Base-by-base conservation (phyloP, 2,113 vertebrate species). In the Ptilorrhoa leucosticta region DNA sequence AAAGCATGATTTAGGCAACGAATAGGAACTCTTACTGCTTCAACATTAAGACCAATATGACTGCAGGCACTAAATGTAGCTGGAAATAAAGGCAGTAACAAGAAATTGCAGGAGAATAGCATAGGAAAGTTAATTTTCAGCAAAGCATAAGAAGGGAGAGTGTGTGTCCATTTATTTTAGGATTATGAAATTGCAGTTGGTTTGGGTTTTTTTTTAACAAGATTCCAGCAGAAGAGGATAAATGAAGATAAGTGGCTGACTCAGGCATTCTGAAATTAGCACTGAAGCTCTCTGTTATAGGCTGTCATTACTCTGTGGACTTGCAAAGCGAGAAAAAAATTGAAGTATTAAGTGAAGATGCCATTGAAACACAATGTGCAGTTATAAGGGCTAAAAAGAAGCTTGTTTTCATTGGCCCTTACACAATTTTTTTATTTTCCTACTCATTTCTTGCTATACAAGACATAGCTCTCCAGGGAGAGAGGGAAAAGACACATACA, bases 231-330 rank as follows among this genome's bases (percentile, higher is more conserved):
- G 50, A 94, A 94, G 75, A 65, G 58, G 47, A 88, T 86, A 95
- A 95, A 96, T 85, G 75, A 91, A 95, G 94, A 80, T 70, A 95
- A 97, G 84, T 93, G 90, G 90, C 93, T 96, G 92, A 95, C 42
- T 95, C 95, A 88, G 83, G 75, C 75, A 24, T 88, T 94, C 75
- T 72, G 90, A 97, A 96, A 93, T 96, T 83, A 93, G 71, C 6
- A 2, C 75, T 54, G 75, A 86, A 72, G 75, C 82, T 93, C 81
- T 88, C 87, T 90, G 33, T 57, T 96, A 78, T 30, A 88, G 87
- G 33, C 60, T 23, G 7, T 77, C 92, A 58, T 90, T 90, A 75
- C 51, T 51, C 87, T 17, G 54, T 83, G 80, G 91, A 89, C 91
- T 82, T 82, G 83, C 78, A 94, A 90, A 94, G 58, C 7, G n/a